A percentile compares a stretch with the other conserved stretches of the same genome.
These are phyloP conservation scores for Chrysochloris asiatica DNA, from an alignment of 2,113 vertebrate genomes.

Conservation along the genomic window DNA sequence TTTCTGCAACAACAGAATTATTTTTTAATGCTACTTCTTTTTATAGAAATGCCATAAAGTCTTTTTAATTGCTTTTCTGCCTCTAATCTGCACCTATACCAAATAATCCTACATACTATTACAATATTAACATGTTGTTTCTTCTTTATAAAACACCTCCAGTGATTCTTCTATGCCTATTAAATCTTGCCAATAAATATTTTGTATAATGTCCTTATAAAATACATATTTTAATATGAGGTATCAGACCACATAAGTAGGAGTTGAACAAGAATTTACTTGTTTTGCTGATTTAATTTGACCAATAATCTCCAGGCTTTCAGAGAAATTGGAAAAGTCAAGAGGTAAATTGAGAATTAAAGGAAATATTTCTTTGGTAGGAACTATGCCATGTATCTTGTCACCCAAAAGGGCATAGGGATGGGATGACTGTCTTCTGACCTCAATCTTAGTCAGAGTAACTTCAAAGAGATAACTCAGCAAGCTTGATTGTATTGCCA, in stretches of 20 bases:
- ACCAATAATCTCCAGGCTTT: background rate
- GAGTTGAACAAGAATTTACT: background rate
- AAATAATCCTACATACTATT: background rate
- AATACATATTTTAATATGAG: background rate
- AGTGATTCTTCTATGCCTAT: background rate
- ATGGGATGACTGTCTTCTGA: slow-evolving; percentile 35
- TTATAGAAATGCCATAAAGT: background rate
- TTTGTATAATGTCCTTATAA: background rate
- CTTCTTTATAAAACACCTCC: background rate
- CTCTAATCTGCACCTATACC: background rate
- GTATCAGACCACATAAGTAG: background rate
- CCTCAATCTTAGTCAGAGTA: slow-evolving; percentile 49
- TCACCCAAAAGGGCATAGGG: background rate
- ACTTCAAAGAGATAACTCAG: slow-evolving; percentile 45
- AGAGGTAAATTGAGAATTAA: slow-evolving; percentile 14
- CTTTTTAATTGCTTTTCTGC: background rate
- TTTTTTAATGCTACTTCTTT: slow-evolving; percentile 23
- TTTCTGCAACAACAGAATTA: background rate
- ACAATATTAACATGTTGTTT: background rate
- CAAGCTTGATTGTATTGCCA: slow-evolving; percentile 36
- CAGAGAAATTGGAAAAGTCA: background rate
- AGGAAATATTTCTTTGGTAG: slow-evolving; percentile 1
- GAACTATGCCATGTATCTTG: background rate
- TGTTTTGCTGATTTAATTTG: background rate
- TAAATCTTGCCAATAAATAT: background rate